phyloP scores from a whole-genome alignment of 2,113 vertebrate species.

The Spizaetus ornatus region DNA sequence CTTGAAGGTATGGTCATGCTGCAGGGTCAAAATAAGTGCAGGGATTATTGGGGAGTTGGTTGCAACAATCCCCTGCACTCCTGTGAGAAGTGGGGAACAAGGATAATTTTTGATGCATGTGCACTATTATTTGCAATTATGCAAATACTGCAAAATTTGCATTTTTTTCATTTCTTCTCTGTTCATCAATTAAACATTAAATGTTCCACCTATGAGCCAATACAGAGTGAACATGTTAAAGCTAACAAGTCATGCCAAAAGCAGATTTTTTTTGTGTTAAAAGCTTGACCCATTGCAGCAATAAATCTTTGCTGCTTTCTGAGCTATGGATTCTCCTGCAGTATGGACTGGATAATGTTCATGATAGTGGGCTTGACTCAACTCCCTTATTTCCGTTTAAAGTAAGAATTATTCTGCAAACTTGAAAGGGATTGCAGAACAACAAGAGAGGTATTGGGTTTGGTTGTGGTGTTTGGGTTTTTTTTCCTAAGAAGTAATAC shows the following conservation, averaged over 20 bases:
- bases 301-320: not conserved
- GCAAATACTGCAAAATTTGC: not conserved
- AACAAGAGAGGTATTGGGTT: not conserved
- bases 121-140: not conserved
- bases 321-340: not conserved
- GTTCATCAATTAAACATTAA: not conserved
- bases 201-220: not conserved
- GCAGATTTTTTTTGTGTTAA: not conserved
- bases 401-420: not conserved
- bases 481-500: not conserved
- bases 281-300: not conserved
- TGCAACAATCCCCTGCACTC: too few relatives aligned
- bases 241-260: not conserved
- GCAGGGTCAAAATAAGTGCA: not conserved
- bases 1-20: not conserved
- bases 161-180: not conserved
- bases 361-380: not conserved
- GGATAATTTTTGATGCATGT: not conserved
- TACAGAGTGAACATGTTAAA: not conserved
- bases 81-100: not conserved
- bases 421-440: not conserved
- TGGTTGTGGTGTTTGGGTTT: fast-evolving
- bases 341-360: not conserved
- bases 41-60: not conserved
- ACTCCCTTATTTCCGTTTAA: not conserved